Conservation (phyloP, 2,888 invertebrate species). For the Suillia variegata region DNA sequence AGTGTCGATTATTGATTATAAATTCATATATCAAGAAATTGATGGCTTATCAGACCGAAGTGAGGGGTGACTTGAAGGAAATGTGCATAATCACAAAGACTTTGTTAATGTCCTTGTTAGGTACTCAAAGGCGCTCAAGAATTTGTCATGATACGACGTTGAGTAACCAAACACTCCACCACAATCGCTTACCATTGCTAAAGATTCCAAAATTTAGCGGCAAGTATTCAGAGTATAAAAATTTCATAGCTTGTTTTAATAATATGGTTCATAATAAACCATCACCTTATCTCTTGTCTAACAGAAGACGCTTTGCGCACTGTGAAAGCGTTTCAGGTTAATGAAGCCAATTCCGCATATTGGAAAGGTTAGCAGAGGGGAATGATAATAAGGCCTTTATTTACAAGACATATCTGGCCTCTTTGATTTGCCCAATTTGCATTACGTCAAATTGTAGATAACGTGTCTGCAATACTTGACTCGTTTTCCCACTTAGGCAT, state of each 20-base stretch:
- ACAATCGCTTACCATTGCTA: not conserved
- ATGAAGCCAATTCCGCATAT: constrained; percentile 10
- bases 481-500: not conserved
- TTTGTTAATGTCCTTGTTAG: too few species aligned
- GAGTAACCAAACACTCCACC: not conserved
- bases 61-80: too few species aligned
- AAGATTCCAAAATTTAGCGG: constrained; percentile 9
- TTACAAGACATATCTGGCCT: not conserved
- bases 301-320: too few species aligned
- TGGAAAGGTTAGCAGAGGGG: not conserved
- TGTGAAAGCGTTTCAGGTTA: too few species aligned
- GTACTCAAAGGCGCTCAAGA: too few species aligned
- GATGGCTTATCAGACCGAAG: too few species aligned
- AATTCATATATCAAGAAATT: too few species aligned
- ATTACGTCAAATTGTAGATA: not conserved
- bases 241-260: constrained; percentile 11
- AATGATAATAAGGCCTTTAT: constrained; percentile 1
- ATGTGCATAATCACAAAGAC: too few species aligned
- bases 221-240: constrained; percentile 14
- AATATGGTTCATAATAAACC: constrained; percentile 10
- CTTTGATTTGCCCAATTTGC: not conserved
- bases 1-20: too few species aligned
- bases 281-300: constrained; percentile 1
- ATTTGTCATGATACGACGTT: not conserved
- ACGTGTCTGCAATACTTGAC: not conserved